Evolutionary conservation across 2,797 vertebrate species (phyloP), one percentile per base, ranked within the genome.

Genomic region (Knipowitschia caucasica): DNA sequence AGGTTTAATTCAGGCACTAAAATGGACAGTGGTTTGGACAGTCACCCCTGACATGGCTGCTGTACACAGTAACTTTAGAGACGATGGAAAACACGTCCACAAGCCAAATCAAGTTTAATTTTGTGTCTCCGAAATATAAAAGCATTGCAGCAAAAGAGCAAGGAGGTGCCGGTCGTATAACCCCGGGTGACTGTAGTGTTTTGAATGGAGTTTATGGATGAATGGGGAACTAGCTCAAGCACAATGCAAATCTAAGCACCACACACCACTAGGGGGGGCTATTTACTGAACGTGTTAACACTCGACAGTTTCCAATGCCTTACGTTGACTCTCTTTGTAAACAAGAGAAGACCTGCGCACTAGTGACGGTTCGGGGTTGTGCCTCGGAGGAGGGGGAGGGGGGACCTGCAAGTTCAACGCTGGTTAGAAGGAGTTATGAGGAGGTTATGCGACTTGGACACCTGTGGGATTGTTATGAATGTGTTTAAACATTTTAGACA

Each of bases 291-390:
- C 57, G 61, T 55, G 39, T 34, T 59, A 34, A 40, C 33, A 50
- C 38, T 25, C 54, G 43, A 64, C 18, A 8, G 15, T 27, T 52
- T 66, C 78, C 77, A 75, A 60, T 78, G 64, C 64, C 90, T 92
- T 92, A 92, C 88, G 83, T 88, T 92, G 90, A 72, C 90, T 91
- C 67, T 92, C 90, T 90, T 89, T 91, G 88, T 89, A 91, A 88
- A 92, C 76, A 50, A 90, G 79, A 67, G 87, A 89, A 15, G 82
- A 42, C 81, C 83, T 84, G 77, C 83, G 77, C 14, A 62, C 67
- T 71, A 90, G 83, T 35, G 78, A 78, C 11, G 85, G 85, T 77
- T 90, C 87, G 2, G 76, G 74, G 69, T 81, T 84, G 69, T 91
- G 86, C 73, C 89, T 87, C 10, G 78, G 88, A 18, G 90, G 89